Evolutionary conservation across 2,888 invertebrate species (phyloP).

Genomic region (Pristionchus entomophagus): DNA sequence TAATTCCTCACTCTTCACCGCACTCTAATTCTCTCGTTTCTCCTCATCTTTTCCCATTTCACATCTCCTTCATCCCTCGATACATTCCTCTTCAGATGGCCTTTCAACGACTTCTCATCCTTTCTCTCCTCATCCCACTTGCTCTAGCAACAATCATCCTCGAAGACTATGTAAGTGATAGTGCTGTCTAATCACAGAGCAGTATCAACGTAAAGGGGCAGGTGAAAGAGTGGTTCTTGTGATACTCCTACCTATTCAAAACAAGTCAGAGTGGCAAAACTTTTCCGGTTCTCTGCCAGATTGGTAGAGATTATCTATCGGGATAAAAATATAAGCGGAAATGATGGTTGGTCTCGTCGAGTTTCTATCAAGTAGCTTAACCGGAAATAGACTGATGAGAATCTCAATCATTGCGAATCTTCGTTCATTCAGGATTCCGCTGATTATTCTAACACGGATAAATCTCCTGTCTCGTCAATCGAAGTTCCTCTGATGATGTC

Average conservation of each 20-base stretch:
- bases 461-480: not conserved
- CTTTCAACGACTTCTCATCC: not conserved
- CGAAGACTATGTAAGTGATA: slow-evolving; percentile 25
- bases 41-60: not conserved
- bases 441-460: not conserved
- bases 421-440: not conserved
- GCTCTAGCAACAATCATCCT: not conserved
- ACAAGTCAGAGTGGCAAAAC: not conserved
- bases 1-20: slow-evolving; percentile 18
- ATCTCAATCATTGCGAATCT: not conserved
- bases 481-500: slow-evolving; percentile 20
- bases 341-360: slow-evolving; percentile 2
- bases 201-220: no score
- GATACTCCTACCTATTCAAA: no score
- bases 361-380: not conserved
- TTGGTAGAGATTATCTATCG: not conserved
- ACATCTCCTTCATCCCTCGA: no score
- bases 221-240: no score
- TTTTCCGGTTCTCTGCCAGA: not conserved
- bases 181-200: no score
- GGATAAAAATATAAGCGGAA: not conserved
- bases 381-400: not conserved
- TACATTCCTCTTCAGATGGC: slow-evolving; percentile 26
- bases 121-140: slow-evolving; percentile 3
- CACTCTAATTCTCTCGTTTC: not conserved